A percentile compares a stretch with the other conserved stretches of the same genome.
Evolutionary conservation across 2,113 vertebrate genomes (phyloP).

Genomic region (Prunella fulvescens): DNA sequence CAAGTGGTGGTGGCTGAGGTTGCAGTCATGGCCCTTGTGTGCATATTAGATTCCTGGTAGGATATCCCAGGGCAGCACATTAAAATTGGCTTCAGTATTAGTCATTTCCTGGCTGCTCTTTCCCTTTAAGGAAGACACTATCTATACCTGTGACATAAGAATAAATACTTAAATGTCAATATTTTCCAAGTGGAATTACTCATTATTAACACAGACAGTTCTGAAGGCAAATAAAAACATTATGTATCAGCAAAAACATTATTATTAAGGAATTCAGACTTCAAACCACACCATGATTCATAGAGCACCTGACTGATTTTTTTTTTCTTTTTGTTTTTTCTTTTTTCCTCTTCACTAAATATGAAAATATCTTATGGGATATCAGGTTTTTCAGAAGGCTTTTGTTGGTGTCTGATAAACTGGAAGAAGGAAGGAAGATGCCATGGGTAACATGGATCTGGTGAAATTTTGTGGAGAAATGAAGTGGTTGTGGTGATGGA

Average conservation of each 20-base stretch:
- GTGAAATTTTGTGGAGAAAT: neutral
- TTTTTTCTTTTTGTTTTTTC: neutral
- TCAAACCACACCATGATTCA: slow-evolving; percentile 38
- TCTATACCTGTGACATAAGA: slow-evolving; percentile 1
- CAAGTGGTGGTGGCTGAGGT: neutral
- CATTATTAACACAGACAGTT: slow-evolving; percentile 42
- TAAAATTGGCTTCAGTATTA: neutral
- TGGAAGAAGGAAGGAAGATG: neutral
- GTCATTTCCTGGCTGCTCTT: neutral
- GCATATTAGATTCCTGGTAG: neutral
- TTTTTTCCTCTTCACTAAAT: neutral
- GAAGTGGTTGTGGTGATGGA: neutral
- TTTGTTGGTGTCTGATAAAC: neutral
- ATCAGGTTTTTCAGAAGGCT: neutral
- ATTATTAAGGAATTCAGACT: slow-evolving; percentile 37
- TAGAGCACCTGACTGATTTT: neutral
- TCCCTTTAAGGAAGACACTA: neutral
- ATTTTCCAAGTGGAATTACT: slow-evolving; percentile 36
- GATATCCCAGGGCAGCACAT: neutral
- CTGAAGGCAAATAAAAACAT: slow-evolving; percentile 37
- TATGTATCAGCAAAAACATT: slow-evolving; percentile 33
- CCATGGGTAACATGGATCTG: neutral
- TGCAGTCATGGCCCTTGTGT: neutral
- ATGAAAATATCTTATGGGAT: neutral
- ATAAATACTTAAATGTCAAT: slow-evolving; percentile 38